A percentile compares a stretch with the other conserved stretches of the same genome.
phyloP scores from a whole-genome alignment of 2,888 invertebrate genomes.

The Dryomyza anilis region DNA sequence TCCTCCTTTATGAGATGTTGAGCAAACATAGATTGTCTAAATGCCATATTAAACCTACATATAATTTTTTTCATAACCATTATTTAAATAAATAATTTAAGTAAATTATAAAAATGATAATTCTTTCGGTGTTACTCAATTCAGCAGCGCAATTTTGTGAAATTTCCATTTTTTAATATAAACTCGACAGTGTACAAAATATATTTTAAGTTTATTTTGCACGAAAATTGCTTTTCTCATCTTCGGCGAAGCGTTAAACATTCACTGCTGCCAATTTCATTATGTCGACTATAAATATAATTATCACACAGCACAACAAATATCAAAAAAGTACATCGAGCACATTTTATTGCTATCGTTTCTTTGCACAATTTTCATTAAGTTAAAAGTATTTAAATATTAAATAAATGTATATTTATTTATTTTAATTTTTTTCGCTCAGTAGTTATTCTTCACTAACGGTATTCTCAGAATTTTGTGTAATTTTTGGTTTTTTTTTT shows the following conservation, averaged over 20 bases:
- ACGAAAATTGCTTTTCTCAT: conserved; percentile 6
- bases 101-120: no score
- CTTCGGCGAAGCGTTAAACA: background rate
- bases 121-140: no score
- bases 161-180: conserved; percentile 8
- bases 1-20: no score
- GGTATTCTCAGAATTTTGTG: background rate
- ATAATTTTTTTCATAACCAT: no score
- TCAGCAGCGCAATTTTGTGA: no score
- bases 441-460: background rate
- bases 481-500: background rate
- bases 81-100: no score
- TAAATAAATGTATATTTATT: background rate
- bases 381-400: conserved; percentile 8
- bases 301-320: background rate
- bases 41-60: no score
- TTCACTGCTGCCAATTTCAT: background rate
- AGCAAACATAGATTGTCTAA: no score
- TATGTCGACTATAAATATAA: background rate
- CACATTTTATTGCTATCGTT: background rate
- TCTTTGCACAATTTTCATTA: background rate
- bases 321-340: background rate
- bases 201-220: conserved; percentile 11
- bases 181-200: background rate
- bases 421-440: conserved; percentile 2